phyloP scores from a whole-genome alignment of 92 coral and sea anemone species.

The Phenganax stokvisi region DNA sequence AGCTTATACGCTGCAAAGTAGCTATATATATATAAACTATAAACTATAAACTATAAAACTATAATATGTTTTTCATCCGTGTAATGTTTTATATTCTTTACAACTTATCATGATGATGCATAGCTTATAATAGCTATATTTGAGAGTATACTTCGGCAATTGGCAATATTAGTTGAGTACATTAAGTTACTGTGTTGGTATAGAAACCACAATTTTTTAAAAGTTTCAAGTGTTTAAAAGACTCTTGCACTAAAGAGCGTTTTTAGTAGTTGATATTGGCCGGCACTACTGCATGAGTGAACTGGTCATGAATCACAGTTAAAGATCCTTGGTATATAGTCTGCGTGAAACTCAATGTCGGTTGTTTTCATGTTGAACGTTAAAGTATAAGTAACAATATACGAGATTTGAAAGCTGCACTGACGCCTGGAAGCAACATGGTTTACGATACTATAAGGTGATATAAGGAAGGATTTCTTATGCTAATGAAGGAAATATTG shows the following conservation, averaged over 20 bases:
- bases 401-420: not conserved
- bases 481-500: not conserved
- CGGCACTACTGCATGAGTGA: not conserved
- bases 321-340: not conserved
- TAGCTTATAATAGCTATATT: too few species aligned
- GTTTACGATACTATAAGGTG: conserved; percentile 5
- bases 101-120: too few species aligned
- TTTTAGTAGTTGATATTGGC: not conserved
- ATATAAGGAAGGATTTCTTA: not conserved
- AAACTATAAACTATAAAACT: too few species aligned
- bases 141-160: not conserved
- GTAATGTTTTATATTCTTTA: too few species aligned
- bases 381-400: not conserved
- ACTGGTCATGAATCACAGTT: not conserved
- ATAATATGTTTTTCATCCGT: too few species aligned
- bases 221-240: not conserved
- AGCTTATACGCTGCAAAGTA: too few species aligned
- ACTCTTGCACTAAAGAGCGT: not conserved
- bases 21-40: too few species aligned
- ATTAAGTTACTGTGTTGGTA: not conserved
- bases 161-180: not conserved
- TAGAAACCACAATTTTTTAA: not conserved
- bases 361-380: not conserved
- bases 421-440: not conserved
- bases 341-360: not conserved